Evolutionary conservation across 2,113 vertebrate species (phyloP), one percentile per base, ranked within the genome.

Genomic region (Astatotilapia flaviijosephi): DNA sequence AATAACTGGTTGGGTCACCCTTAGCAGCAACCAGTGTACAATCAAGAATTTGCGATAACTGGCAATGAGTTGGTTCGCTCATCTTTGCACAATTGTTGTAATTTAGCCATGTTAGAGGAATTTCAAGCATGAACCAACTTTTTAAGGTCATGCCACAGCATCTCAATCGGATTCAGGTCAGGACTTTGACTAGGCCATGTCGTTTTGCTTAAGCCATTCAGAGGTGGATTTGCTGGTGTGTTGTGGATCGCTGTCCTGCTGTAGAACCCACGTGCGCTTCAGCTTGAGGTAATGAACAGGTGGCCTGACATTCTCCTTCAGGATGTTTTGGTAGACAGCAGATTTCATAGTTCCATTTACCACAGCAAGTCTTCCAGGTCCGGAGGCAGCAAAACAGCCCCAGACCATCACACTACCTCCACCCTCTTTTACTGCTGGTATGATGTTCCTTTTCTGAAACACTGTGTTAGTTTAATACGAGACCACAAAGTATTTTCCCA

Each of bases 41-140:
- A 31, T 60, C 26, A 31, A 9, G 26, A 17, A 6, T 60, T 60
- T 60, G 5, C 14, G 0, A 60, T 1, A 31, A 60, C 56, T 6
- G 3, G 2, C 26, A 60, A 60, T 31, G 56, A 58, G 23, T 58
- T 58, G 8, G 3, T 60, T 31, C 3, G 1, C 56, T 60, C 26
- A 31, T 31, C 56, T 60, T 60, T 31, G 56, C 56, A 31, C 56
- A 60, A 6, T 17, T 17, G 26, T 31, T 60, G 26, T 60, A 60
- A 58, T 9, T 58, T 2, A 58, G 26, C 26, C 7, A 28, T 31
- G 55, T 28, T 0, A 0, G 14, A 31, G 55, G 26, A 31, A 31
- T 58, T 58, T 58, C 3, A 14, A 31, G 14, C 2, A 2, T 31
- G 7, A 58, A 31, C 14, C 8, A 31, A 28, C 55, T 31, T 58